Base-by-base conservation (phyloP, 1,140 invertebrate species). In the Apis laboriosa region DNA sequence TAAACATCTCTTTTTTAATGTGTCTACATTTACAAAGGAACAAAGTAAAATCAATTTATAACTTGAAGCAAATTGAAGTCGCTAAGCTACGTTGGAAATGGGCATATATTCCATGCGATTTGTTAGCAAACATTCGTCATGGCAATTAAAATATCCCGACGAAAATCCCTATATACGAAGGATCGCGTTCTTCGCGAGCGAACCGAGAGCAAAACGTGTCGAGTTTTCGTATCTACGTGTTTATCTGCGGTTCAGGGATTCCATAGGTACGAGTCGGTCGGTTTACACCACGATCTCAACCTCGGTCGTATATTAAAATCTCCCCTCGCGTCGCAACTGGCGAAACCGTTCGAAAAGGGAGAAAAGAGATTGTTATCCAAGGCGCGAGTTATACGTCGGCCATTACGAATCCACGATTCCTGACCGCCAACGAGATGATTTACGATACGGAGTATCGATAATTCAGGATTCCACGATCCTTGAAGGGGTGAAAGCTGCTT, bases 231-330 rank as follows among this genome's bases (percentile, higher is more conserved):
- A 83, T 83, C 74, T 70, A 24, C 49, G 56, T 67, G 74, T 85
- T 85, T 70, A 85, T 82, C 78, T 73, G 70, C n/a, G 55, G 28
- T 28, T 67, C 61, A 28, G 63, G 34, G 83, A 85, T 86, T 82
- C 28, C 73, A 82, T 73, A 74, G 79, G 64, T 58, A 74, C 53
- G 53, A 71, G 72, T 76, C 13, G 56, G 64, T 73, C 74, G 74
- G 53, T 21, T 79, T 77, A 77, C 70, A 67, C 58, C n/a, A 43
- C 34, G 43, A 77, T 64, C 63, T 58, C 24, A 28, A 63, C 55
- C 53, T 56, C 15, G 70, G 55, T 85, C 85, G 53, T 85, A 85
- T 78, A 86, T 85, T 84, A 86, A 86, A 86, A 85, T 82, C 74
- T 74, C 84, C 58, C 60, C 34, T 80, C 68, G 67, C 68, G 9